These are phyloP conservation scores for Charadrius vociferus DNA, from an alignment of 2,113 vertebrate species.

Conservation along the genomic window DNA sequence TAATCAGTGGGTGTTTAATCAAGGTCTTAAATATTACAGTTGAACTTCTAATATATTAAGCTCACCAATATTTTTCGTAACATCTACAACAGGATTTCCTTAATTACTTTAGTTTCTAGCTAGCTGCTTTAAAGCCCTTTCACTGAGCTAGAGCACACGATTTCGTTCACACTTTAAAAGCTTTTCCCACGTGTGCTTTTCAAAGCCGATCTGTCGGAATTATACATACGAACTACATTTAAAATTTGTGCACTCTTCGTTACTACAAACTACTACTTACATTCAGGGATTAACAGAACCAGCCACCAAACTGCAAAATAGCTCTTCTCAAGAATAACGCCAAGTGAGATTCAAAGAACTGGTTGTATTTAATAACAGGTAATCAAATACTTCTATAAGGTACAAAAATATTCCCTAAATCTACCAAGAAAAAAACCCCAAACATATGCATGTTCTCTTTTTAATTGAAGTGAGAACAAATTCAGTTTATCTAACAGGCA, in stretches of 20 bases:
- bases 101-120: constrained; percentile 26
- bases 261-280: constrained; percentile 14
- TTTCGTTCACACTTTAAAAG: constrained; percentile 38
- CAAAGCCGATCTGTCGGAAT: constrained; percentile 33
- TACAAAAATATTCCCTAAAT: neutral
- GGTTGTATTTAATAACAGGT: neutral
- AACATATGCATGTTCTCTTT: neutral
- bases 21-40: neutral
- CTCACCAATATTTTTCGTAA: neutral
- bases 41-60: neutral
- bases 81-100: neutral
- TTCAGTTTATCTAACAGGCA: neutral
- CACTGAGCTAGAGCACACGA: constrained; percentile 3
- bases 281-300: constrained; percentile 11
- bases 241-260: constrained; percentile 39
- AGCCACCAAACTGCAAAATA: neutral
- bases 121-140: constrained; percentile 4
- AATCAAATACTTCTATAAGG: neutral
- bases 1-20: neutral
- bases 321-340: neutral
- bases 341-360: neutral
- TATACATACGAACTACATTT: neutral
- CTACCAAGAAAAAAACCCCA: neutral
- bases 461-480: constrained; percentile 8
- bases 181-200: constrained; percentile 28